Base-by-base conservation (phyloP, 92 coral and sea anemone genomes). In the Diadumene lineata region DNA sequence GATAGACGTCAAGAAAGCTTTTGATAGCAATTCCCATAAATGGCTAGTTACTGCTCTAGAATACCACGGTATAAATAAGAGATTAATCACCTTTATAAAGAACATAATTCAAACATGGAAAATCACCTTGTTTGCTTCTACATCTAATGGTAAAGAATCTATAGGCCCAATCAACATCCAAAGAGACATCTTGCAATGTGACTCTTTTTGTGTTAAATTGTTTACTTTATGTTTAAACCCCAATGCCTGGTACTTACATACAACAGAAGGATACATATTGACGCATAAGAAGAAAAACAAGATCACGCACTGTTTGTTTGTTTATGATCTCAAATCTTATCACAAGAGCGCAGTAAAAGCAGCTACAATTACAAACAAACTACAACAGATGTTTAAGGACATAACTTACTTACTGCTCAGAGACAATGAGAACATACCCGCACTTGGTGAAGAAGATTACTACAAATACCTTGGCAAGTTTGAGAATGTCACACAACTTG, bases 301-400 rank as follows among this genome's bases (percentile, higher is more conserved):
- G 25, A 44, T 68, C 30, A 68, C 57, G 25, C 74, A 68, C 57
- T 33, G 31, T 44, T 30, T 43, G 2, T 68, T 44, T 19, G 74
- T 68, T 1, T 50, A 73, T 44, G 68, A 73, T 34, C 51, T 73
- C 16, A 73, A 73, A 57, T 55, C 67, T 16, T 73, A 73, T 44
- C 78, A 73, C 78, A 73, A 73, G 46, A 55, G 31, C 46, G 48
- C 78, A 10, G 43, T 30, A 6, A 73, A 73, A 57, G 78, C 78
- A 31, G 66, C 67, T 32, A 55, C 67, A 1, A 57, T 73, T 30
- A 15, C 68, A 56, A 73, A 27, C 17, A 57, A 29, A 15, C 63
- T 25, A 1, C n/a, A 73, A n/a, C 19, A 43, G 9, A 73, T 58
- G 79, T 73, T 73, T 34, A 21, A 73, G n/a, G 79, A 73, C 28